These are phyloP conservation scores for Eristalinus sepulchralis DNA, from an alignment of 2,888 invertebrate genomes.

Conservation along the genomic window DNA sequence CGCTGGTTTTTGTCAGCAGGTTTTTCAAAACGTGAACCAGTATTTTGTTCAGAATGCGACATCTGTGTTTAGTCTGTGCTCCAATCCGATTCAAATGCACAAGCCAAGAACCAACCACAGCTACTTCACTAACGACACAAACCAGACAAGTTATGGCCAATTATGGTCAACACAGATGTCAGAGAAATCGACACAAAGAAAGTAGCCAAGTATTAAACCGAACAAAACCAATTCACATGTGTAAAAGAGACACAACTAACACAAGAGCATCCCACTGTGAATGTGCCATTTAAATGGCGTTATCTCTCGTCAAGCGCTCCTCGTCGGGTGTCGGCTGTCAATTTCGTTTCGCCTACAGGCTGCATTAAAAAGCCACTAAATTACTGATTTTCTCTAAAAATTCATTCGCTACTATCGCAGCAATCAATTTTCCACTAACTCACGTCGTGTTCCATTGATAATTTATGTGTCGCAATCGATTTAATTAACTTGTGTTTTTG, in stretches of 20 bases:
- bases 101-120: not conserved
- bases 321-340: conserved; percentile 52
- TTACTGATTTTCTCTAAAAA: not conserved
- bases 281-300: conserved; percentile 58
- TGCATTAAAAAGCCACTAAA: not conserved
- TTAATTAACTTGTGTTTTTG: conserved; percentile 58
- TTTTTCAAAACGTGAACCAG: no score
- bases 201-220: not conserved
- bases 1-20: no score
- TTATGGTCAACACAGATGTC: conserved; percentile 43
- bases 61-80: no score
- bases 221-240: conserved; percentile 1
- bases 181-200: not conserved
- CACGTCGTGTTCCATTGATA: conserved; percentile 33
- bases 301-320: conserved; percentile 37
- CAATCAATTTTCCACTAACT: not conserved
- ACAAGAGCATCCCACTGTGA: conserved; percentile 39
- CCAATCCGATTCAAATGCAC: no score
- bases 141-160: not conserved
- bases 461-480: not conserved
- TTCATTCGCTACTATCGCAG: conserved; percentile 5
- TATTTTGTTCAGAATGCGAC: no score
- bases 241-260: conserved; percentile 48
- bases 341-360: conserved; percentile 1
- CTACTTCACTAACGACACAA: not conserved